Conservation (phyloP, 2,797 vertebrate genomes). For the Syngnathus rostellatus region DNA sequence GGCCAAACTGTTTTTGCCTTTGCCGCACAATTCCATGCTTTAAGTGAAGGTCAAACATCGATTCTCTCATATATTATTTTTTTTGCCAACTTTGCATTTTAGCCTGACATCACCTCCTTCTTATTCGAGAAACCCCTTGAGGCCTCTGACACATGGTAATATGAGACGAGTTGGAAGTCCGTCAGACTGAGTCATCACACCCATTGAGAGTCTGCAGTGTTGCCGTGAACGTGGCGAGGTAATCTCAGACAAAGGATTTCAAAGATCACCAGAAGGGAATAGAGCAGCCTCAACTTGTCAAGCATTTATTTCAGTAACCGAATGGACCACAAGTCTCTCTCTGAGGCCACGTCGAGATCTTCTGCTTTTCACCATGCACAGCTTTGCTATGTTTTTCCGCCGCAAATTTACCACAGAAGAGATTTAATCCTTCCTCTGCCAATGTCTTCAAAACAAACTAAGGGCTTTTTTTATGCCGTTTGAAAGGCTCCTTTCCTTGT, state of each 20-base stretch:
- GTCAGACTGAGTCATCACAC: conserved; percentile 53
- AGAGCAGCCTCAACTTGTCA: neutral
- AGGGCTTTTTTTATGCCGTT: neutral
- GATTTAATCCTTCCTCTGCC: too few relatives aligned
- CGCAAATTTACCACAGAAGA: neutral
- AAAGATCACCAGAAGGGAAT: conserved; percentile 14
- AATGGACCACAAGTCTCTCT: neutral
- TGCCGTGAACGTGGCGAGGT: conserved; percentile 28
- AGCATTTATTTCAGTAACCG: neutral
- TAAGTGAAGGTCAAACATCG: neutral
- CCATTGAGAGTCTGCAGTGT: conserved; percentile 26
- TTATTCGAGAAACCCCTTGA: conserved; percentile 57
- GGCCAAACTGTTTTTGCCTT: neutral
- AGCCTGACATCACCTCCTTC: conserved; percentile 48
- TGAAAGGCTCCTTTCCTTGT: neutral
- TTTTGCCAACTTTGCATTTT: neutral
- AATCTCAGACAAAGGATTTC: conserved; percentile 37
- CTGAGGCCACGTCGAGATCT: neutral
- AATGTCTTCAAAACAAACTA: neutral
- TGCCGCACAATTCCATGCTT: conserved; percentile 1
- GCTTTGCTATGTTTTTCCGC: too few relatives aligned
- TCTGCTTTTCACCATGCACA: neutral
- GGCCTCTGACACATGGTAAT: conserved; percentile 54
- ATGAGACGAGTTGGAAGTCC: conserved; percentile 52
- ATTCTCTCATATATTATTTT: conserved; percentile 9